Evolutionary conservation across 2,113 vertebrate species (phyloP).

Genomic region (Platichthys flesus): DNA sequence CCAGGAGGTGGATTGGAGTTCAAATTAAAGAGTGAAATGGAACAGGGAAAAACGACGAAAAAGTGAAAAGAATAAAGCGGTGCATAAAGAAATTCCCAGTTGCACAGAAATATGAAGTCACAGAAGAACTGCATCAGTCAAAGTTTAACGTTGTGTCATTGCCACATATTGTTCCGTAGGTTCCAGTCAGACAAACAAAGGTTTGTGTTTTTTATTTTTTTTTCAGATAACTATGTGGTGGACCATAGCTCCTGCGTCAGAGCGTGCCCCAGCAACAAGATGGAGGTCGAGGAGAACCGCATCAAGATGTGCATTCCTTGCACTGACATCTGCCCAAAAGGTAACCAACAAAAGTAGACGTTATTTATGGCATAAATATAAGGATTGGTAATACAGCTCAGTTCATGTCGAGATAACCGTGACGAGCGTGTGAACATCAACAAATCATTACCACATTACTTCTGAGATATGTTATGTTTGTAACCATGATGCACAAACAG

Average conservation of each 20-base stretch:
- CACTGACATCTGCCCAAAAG: conserved; percentile 98
- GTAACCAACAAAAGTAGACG: conserved; percentile 67
- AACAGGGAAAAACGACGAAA: too few relatives aligned
- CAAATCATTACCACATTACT: background rate
- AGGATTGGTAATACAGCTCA: background rate
- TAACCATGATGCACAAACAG: background rate
- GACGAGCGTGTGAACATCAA: background rate
- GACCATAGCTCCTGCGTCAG: conserved; percentile 98
- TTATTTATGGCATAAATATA: background rate
- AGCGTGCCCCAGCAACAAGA: conserved; percentile 97
- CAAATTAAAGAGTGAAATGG: too few relatives aligned
- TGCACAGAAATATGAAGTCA: too few relatives aligned
- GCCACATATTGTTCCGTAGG: conserved; percentile 19
- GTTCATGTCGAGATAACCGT: background rate
- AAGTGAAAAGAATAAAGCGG: too few relatives aligned
- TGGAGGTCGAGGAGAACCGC: conserved; percentile 97
- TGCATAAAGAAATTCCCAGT: too few relatives aligned
- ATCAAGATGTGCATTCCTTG: conserved; percentile 98
- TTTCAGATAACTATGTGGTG: conserved; percentile 97
- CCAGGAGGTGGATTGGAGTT: too few relatives aligned
- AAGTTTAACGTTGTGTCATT: conserved; percentile 4
- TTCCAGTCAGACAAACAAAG: conserved; percentile 36
- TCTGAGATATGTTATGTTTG: background rate
- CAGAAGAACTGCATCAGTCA: too few relatives aligned
- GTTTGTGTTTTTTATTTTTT: conserved; percentile 33